phyloP scores from a whole-genome alignment of 1,140 invertebrate genomes.

The Glossosoma conforme region DNA sequence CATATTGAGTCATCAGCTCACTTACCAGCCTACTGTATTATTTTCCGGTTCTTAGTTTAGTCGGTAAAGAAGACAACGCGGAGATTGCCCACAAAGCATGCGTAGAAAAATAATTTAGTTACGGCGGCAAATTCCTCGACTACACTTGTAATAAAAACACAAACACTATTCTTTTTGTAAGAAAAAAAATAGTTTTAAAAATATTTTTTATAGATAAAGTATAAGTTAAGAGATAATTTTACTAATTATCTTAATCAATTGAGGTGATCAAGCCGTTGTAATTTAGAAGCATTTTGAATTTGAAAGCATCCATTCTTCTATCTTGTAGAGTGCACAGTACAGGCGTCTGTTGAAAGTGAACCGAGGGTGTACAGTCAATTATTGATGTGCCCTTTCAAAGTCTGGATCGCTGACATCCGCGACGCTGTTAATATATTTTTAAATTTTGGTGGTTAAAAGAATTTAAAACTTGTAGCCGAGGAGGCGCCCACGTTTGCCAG shows the following conservation, averaged over 20 bases:
- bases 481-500: background rate
- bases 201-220: too few relatives aligned
- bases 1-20: background rate
- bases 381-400: constrained; percentile 16
- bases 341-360: constrained; percentile 12
- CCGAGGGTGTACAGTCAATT: constrained; percentile 2
- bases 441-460: constrained; percentile 4
- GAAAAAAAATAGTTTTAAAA: too few relatives aligned
- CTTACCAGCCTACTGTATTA: constrained; percentile 10
- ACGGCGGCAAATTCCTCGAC: constrained; percentile 2
- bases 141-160: too few relatives aligned
- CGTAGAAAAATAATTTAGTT: background rate
- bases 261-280: too few relatives aligned
- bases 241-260: too few relatives aligned
- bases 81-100: constrained; percentile 5
- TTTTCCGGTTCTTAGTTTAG: background rate
- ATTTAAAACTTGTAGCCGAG: background rate
- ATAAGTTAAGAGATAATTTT: too few relatives aligned
- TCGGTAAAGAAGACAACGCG: constrained; percentile 3
- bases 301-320: constrained; percentile 6
- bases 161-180: too few relatives aligned
- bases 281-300: too few relatives aligned
- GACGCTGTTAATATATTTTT: constrained; percentile 7
- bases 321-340: constrained; percentile 4
- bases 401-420: constrained; percentile 14